Evolutionary conservation across 2,113 vertebrate genomes (phyloP).

Genomic region (Hepsetus odoe): DNA sequence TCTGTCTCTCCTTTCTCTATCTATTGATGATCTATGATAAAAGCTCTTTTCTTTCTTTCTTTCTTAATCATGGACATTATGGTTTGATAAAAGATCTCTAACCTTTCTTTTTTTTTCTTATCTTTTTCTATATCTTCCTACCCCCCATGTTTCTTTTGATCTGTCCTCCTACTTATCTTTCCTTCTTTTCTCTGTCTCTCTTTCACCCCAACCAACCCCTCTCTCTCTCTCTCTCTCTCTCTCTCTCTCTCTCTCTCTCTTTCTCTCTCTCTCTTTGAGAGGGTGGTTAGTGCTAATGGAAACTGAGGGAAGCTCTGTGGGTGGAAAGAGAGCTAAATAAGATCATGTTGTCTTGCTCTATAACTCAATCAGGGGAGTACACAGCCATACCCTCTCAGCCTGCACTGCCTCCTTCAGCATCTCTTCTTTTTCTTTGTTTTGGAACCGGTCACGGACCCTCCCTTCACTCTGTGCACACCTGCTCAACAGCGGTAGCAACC

Average conservation of each 20-base stretch:
- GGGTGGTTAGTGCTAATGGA: conserved; percentile 42
- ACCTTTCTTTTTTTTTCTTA: background rate
- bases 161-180: background rate
- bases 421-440: conserved; percentile 2
- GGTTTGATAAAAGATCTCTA: background rate
- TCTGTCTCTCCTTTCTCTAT: background rate
- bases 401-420: conserved; percentile 11
- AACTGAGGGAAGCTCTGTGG: conserved; percentile 33
- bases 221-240: conserved; percentile 15
- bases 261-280: background rate
- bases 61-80: no score
- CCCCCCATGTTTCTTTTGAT: background rate
- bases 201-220: conserved; percentile 10
- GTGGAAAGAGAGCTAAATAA: conserved; percentile 31
- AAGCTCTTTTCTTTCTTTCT: background rate
- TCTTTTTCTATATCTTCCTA: background rate
- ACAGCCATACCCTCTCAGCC: conserved; percentile 15
- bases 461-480: conserved; percentile 11
- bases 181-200: background rate
- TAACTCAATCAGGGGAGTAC: conserved; percentile 20
- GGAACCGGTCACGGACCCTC: background rate
- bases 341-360: conserved; percentile 7
- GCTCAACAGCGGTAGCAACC: conserved; percentile 10
- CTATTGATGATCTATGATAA: background rate
- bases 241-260: conserved; percentile 8